A percentile compares a stretch with the other conserved stretches of the same genome.
Conservation (phyloP, 2,113 vertebrate genomes). For the Elgaria multicarinata region DNA sequence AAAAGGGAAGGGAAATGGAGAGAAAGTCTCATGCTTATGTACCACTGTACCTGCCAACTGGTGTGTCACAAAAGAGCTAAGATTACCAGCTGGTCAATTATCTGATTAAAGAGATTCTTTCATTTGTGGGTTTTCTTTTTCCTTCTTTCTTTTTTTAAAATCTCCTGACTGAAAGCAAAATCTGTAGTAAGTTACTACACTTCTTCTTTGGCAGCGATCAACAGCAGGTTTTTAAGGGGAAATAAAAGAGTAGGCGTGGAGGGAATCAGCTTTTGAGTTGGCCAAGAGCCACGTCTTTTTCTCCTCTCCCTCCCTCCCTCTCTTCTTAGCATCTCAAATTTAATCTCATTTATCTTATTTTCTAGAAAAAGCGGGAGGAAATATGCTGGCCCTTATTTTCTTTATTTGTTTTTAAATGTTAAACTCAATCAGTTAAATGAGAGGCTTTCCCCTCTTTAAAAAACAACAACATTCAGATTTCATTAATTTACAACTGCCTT, state of each 20-base stretch:
- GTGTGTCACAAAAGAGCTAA: conserved; percentile 87
- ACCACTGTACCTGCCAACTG: conserved; percentile 90
- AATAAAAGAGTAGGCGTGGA: conserved; percentile 36
- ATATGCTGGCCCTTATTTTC: conserved; percentile 40
- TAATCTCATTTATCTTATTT: conserved; percentile 64
- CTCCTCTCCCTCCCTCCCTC: conserved; percentile 23
- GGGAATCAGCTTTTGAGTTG: conserved; percentile 63
- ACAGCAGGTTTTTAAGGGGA: conserved; percentile 41
- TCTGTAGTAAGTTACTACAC: conserved; percentile 70
- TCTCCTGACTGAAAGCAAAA: conserved; percentile 76
- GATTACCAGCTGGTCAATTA: conserved; percentile 82
- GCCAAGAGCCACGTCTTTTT: conserved; percentile 56
- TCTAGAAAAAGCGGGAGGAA: conserved; percentile 17
- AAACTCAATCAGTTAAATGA: conserved; percentile 68
- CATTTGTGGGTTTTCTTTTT: conserved; percentile 65
- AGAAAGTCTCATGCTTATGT: conserved; percentile 74
- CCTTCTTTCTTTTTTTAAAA: conserved; percentile 36
- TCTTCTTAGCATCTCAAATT: conserved; percentile 32
- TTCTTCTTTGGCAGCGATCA: conserved; percentile 63
- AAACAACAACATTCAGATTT: conserved; percentile 71
- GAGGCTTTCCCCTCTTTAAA: conserved; percentile 30
- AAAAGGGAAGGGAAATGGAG: conserved; percentile 66
- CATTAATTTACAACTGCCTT: conserved; percentile 75
- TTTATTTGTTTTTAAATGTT: conserved; percentile 64
- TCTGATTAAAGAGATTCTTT: conserved; percentile 87